phyloP scores from a whole-genome alignment of 2,113 vertebrate species.

The Rhynchomys soricoides region DNA sequence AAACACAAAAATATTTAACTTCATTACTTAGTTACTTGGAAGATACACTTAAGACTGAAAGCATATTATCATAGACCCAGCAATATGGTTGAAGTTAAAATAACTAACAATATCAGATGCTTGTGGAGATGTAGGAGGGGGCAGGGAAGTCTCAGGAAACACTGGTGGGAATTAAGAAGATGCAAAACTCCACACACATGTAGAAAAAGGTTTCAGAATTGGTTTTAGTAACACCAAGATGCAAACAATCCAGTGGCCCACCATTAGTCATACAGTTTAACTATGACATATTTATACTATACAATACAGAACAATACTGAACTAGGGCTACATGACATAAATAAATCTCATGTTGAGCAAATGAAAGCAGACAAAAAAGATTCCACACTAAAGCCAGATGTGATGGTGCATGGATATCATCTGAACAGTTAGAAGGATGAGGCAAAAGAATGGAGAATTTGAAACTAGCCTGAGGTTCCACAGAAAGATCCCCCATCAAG shows the following conservation, averaged over 20 bases:
- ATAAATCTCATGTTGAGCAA: background rate
- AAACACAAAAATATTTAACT: background rate
- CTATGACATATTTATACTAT: background rate
- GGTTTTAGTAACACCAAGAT: background rate
- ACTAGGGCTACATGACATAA: background rate
- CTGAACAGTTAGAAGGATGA: background rate
- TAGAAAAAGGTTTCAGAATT: background rate
- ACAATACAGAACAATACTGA: background rate
- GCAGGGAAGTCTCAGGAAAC: background rate
- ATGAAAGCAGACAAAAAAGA: background rate
- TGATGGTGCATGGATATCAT: background rate
- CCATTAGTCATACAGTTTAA: background rate
- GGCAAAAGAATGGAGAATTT: background rate
- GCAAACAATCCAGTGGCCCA: background rate
- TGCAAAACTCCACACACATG: background rate
- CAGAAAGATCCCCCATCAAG: background rate
- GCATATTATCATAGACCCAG: background rate
- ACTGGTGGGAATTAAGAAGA: background rate
- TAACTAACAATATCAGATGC: background rate
- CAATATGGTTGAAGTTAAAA: slow-evolving; percentile 16
- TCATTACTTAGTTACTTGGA: background rate
- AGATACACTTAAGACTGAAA: slow-evolving; percentile 22
- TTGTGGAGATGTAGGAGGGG: background rate
- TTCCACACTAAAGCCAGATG: background rate
- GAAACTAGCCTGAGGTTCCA: no score